Evolutionary conservation across 2,888 invertebrate species (phyloP).

Genomic region (Smittia sp.): DNA sequence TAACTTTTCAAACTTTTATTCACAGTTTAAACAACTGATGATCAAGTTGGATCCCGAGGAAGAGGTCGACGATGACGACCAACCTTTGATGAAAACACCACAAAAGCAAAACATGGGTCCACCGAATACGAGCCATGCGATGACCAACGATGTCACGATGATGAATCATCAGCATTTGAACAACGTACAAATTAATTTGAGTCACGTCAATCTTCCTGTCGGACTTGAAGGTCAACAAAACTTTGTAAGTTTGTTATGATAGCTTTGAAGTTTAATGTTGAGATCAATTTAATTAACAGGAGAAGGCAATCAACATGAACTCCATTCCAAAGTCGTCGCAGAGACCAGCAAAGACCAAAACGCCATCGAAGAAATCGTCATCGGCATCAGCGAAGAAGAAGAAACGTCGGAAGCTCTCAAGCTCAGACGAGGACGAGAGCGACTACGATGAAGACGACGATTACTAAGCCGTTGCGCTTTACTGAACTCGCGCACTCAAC

Average conservation of each 20-base stretch:
- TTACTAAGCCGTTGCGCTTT: conserved; percentile 45
- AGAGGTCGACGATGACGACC: conserved; percentile 66
- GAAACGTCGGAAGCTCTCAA: conserved; percentile 59
- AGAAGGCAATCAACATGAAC: conserved; percentile 39
- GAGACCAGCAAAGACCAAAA: conserved; percentile 45
- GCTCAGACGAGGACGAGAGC: conserved; percentile 62
- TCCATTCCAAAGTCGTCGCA: conserved; percentile 43
- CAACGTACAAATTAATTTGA: conserved; percentile 35
- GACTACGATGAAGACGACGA: conserved; percentile 62
- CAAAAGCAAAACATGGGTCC: background rate
- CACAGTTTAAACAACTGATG: conserved; percentile 79
- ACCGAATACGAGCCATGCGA: conserved; percentile 12
- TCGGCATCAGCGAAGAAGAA: conserved; percentile 50
- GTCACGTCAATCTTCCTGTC: conserved; percentile 16
- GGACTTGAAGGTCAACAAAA: conserved; percentile 2
- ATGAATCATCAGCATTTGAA: conserved; percentile 36
- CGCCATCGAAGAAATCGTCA: conserved; percentile 44
- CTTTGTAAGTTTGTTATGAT: conserved; percentile 21
- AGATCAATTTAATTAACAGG: conserved; percentile 14
- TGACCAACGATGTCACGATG: background rate
- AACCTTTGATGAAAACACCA: conserved; percentile 45
- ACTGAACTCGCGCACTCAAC: background rate
- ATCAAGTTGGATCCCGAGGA: conserved; percentile 73
- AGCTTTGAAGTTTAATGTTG: background rate
- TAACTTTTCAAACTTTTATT: conserved; percentile 11